Conservation (phyloP, 2,113 vertebrate genomes). For the Dicaeum eximium region DNA sequence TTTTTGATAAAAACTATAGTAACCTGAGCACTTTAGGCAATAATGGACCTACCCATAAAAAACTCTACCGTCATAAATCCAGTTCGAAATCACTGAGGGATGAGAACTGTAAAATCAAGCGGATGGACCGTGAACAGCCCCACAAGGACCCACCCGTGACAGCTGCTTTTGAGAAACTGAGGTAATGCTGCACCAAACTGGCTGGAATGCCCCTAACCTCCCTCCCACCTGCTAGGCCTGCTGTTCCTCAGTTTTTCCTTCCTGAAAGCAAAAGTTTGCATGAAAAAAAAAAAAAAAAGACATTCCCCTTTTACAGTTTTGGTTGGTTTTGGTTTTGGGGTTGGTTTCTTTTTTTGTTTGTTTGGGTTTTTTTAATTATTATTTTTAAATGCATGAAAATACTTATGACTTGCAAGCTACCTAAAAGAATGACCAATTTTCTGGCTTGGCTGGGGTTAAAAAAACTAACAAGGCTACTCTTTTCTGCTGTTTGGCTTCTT, state of each 20-base stretch:
- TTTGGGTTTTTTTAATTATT: neutral
- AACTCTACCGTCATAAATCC: conserved; percentile 98
- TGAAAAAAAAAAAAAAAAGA: conserved; percentile 79
- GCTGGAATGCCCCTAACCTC: conserved; percentile 86
- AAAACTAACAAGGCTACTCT: conserved; percentile 88
- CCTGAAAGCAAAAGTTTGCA: conserved; percentile 93
- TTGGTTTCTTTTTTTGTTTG: neutral
- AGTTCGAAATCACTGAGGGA: conserved; percentile 94
- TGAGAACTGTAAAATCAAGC: conserved; percentile 95
- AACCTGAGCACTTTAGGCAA: conserved; percentile 91
- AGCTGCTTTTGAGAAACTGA: conserved; percentile 99
- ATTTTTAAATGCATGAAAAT: conserved; percentile 87
- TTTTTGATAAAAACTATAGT: conserved; percentile 93
- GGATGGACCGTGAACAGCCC: conserved; percentile 87
- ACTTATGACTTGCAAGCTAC: conserved; percentile 93
- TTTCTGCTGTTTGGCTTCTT: conserved; percentile 90
- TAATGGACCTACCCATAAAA: conserved; percentile 96
- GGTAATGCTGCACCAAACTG: conserved; percentile 97
- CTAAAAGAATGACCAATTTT: conserved; percentile 87
- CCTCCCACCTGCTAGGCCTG: conserved; percentile 74
- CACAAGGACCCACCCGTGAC: conserved; percentile 94
- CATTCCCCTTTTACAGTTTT: conserved; percentile 76
- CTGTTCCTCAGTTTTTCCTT: conserved; percentile 71
- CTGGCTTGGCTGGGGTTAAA: conserved; percentile 91
- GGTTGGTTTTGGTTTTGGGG: conserved; percentile 47